These are phyloP conservation scores for Belonocnema kinseyi DNA, from an alignment of 1,140 invertebrate genomes.

Conservation along the genomic window DNA sequence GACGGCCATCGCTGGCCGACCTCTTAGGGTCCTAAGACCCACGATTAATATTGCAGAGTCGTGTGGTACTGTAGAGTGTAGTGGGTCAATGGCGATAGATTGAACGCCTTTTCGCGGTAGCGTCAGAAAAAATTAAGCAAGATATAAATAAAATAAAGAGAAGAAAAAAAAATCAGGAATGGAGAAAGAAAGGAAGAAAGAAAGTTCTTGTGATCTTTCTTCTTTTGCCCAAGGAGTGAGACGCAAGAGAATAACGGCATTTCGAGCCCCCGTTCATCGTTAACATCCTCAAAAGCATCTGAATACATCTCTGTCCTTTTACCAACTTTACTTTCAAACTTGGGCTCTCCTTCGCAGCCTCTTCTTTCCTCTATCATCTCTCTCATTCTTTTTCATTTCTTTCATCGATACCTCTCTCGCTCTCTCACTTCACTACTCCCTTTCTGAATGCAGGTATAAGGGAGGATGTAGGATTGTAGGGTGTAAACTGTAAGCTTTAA, in stretches of 20 bases:
- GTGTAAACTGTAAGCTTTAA: no score
- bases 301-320: neutral
- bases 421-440: no score
- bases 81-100: neutral
- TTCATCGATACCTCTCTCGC: no score
- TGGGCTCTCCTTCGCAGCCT: neutral
- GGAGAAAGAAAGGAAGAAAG: no score
- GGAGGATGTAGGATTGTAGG: no score
- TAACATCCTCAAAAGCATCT: constrained; percentile 14
- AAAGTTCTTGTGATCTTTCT: no score
- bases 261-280: neutral
- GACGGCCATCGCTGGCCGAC: constrained; percentile 23
- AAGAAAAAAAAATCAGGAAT: no score
- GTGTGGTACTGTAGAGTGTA: neutral
- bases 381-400: neutral
- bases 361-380: neutral
- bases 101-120: constrained; percentile 6
- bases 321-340: constrained; percentile 14
- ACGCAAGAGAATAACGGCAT: constrained; percentile 28
- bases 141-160: no score
- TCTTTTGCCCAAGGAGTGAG: neutral
- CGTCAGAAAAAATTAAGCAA: no score
- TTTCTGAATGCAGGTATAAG: no score
- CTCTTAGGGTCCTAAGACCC: constrained; percentile 1
- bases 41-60: constrained; percentile 6